Conservation (phyloP, 2,888 invertebrate species). For the Polyommatus icarus region DNA sequence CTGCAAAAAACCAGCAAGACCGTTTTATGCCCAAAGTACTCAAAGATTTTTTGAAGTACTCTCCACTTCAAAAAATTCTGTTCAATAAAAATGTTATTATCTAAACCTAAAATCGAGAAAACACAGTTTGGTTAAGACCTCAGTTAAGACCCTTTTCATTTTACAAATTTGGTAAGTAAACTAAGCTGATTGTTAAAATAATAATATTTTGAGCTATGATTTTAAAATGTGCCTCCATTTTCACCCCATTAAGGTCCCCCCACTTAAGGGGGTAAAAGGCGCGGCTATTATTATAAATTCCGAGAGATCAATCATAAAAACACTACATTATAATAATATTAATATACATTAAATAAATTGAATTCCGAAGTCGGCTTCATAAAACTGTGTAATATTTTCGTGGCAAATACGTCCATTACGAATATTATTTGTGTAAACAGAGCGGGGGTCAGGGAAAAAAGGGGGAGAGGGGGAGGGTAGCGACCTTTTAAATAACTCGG, state of each 20-base stretch:
- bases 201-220: neutral
- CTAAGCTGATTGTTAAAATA: neutral
- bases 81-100: neutral
- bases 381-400: conserved; percentile 19
- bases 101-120: neutral
- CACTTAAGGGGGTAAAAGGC: neutral
- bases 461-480: neutral
- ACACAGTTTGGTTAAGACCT: too few species aligned
- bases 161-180: neutral
- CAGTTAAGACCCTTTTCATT: too few species aligned
- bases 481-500: conserved; percentile 26
- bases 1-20: neutral
- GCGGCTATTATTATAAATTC: neutral
- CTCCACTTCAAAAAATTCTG: neutral
- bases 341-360: neutral
- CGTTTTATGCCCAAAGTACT: neutral
- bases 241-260: neutral
- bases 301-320: conserved; percentile 1
- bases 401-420: conserved; percentile 14
- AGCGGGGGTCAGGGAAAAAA: neutral
- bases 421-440: conserved; percentile 25
- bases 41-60: neutral
- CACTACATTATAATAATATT: neutral
- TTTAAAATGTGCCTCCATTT: neutral
- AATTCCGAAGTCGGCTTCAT: conserved; percentile 5